Evolutionary conservation across 1,140 invertebrate genomes (phyloP).

Genomic region (Orchesella cincta): DNA sequence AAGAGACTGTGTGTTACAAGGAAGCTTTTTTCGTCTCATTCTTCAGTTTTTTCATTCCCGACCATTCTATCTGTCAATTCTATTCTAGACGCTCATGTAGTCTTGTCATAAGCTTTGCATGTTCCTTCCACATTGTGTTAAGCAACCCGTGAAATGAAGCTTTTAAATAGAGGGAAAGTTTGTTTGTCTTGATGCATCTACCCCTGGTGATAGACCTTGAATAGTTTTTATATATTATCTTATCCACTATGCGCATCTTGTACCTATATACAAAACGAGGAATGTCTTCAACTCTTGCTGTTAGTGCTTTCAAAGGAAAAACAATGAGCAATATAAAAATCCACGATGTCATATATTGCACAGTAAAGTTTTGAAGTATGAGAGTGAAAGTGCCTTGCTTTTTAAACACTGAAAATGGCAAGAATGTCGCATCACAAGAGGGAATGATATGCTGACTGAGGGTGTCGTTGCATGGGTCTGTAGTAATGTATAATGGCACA

Average conservation of each 20-base stretch:
- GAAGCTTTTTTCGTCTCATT: background rate
- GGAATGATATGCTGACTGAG: too few relatives aligned
- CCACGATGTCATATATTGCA: background rate
- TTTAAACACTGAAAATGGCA: background rate
- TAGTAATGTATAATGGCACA: background rate
- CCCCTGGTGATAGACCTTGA: background rate
- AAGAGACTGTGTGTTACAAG: background rate
- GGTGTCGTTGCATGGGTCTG: too few relatives aligned
- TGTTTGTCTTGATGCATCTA: background rate
- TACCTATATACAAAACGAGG: background rate
- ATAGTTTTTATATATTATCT: background rate
- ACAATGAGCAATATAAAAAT: background rate
- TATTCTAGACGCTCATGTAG: background rate
- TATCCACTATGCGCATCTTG: background rate
- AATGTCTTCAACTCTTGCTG: background rate
- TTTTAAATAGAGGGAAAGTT: constrained; percentile 19
- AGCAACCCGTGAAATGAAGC: constrained; percentile 22
- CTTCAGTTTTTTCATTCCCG: background rate
- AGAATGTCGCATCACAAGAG: too few relatives aligned
- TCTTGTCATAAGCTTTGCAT: constrained; percentile 1
- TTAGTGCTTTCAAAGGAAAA: background rate
- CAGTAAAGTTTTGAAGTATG: background rate
- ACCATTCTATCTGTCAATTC: constrained; percentile 22
- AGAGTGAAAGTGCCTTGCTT: background rate
- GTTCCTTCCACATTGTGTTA: background rate